Percentiles rank a stretch among this genome's conserved stretches.
These are phyloP conservation scores for Apostichopus parvimensis DNA, from an alignment of 35 echinoderm and acorn worm genomes.

Conservation along the genomic window DNA sequence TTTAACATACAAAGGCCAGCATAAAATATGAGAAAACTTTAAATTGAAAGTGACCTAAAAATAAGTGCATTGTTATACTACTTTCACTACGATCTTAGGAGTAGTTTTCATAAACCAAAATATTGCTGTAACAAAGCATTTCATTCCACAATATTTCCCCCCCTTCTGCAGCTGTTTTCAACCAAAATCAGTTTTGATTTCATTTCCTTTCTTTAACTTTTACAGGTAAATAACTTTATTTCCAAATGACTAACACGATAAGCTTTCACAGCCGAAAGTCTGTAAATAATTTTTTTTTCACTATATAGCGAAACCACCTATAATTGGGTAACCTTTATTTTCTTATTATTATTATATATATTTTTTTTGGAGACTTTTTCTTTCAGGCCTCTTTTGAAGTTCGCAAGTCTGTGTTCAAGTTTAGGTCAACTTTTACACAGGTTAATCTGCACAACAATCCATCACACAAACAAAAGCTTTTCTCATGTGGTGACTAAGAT, in stretches of 20 bases:
- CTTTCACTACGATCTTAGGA: too few relatives aligned
- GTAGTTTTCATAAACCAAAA: too few relatives aligned
- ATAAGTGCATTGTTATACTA: too few relatives aligned
- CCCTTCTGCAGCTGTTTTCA: not conserved
- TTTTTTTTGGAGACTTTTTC: not conserved
- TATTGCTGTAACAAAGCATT: too few relatives aligned
- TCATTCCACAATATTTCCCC: too few relatives aligned
- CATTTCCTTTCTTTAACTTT: slow-evolving; percentile 14
- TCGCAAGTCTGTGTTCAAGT: not conserved
- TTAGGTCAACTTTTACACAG: not conserved
- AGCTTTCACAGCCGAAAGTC: not conserved
- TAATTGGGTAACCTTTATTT: not conserved
- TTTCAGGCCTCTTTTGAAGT: not conserved
- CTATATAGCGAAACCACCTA: not conserved
- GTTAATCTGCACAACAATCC: not conserved
- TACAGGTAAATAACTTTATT: not conserved
- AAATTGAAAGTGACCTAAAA: too few relatives aligned
- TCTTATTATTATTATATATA: too few relatives aligned
- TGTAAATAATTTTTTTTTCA: not conserved
- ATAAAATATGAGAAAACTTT: too few relatives aligned
- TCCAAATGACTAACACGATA: not conserved
- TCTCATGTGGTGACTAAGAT: not conserved
- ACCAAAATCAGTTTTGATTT: not conserved
- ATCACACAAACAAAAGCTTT: not conserved
- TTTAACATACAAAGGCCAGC: too few relatives aligned